Evolutionary conservation across 2,113 vertebrate genomes (phyloP).

Genomic region (human (Homo sapiens)): DNA sequence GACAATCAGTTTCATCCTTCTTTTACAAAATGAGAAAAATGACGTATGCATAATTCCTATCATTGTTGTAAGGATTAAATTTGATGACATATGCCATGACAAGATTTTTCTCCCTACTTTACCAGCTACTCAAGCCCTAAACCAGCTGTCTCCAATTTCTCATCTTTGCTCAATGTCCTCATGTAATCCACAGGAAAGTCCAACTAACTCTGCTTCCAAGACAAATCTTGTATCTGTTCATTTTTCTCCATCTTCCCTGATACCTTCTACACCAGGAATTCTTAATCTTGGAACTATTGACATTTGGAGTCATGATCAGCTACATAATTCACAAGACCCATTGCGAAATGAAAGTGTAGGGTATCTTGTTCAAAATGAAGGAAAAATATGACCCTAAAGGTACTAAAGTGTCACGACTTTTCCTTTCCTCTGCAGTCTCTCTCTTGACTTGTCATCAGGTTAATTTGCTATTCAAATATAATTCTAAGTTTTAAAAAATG

Average conservation of each 20-base stretch:
- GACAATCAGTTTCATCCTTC: background rate
- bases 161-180: background rate
- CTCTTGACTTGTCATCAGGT: background rate
- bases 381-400: background rate
- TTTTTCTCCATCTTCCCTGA: background rate
- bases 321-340: background rate
- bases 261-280: background rate
- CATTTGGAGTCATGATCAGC: background rate
- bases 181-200: background rate
- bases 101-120: background rate
- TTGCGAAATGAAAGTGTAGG: background rate
- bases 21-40: constrained; percentile 23
- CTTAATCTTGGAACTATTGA: background rate
- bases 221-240: background rate
- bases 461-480: background rate
- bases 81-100: background rate
- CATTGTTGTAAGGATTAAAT: background rate
- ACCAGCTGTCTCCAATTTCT: background rate
- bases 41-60: background rate
- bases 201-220: background rate
- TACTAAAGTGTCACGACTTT: background rate
- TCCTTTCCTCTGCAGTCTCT: background rate
- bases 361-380: background rate
- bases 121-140: background rate
- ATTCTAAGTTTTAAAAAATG: constrained; percentile 12